phyloP scores from a whole-genome alignment of 2,797 vertebrate genomes.

The Graptemys geographica region DNA sequence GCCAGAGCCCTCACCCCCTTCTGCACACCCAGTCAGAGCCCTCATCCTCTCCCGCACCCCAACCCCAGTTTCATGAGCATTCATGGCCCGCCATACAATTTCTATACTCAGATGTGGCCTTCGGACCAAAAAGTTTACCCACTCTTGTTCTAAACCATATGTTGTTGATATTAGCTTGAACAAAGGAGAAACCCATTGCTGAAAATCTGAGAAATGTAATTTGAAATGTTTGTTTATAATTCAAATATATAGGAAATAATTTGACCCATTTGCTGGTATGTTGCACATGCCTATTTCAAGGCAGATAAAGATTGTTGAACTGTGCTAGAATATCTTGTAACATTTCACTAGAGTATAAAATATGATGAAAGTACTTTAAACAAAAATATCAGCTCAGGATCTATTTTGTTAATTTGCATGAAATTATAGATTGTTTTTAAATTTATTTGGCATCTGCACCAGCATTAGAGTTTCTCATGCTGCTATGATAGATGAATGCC shows the following conservation, averaged over 20 bases:
- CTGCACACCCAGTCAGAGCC: too few species aligned
- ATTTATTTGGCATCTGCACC: constrained; percentile 19
- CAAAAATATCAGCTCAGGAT: not conserved
- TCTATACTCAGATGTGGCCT: too few species aligned
- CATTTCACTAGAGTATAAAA: not conserved
- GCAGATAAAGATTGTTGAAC: constrained; percentile 36
- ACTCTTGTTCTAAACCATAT: constrained; percentile 15
- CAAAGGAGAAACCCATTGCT: constrained; percentile 53
- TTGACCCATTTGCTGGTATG: constrained; percentile 51
- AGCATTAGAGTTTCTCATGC: not conserved
- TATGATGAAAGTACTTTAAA: constrained; percentile 3
- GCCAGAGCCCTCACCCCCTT: too few species aligned
- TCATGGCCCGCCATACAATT: too few species aligned
- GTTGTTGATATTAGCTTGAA: constrained; percentile 62
- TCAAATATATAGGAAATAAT: constrained; percentile 38
- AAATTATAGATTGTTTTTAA: constrained; percentile 15
- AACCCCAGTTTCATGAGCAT: too few species aligned
- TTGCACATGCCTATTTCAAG: constrained; percentile 30
- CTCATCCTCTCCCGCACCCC: too few species aligned
- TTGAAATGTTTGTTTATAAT: constrained; percentile 34
- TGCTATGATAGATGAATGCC: not conserved
- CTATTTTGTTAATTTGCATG: not conserved
- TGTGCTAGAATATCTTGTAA: not conserved
- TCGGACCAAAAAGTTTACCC: too few species aligned
- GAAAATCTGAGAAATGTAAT: constrained; percentile 42